Evolutionary conservation across 2,797 vertebrate genomes (phyloP), one percentile per base, ranked within the genome.

Genomic region (Lacerta bilineata): DNA sequence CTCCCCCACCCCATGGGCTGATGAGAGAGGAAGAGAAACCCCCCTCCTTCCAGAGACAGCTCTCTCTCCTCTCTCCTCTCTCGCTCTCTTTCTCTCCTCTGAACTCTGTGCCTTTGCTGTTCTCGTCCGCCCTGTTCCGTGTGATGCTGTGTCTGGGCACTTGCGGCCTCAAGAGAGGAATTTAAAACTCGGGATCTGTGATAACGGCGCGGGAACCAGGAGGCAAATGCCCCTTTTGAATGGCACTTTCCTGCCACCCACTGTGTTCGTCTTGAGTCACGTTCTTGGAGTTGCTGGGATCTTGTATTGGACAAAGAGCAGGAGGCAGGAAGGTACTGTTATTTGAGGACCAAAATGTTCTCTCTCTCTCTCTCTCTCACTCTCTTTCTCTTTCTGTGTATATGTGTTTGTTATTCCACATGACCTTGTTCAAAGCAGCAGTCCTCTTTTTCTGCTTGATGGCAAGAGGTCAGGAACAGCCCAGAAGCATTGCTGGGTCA

Each of bases 281-380:
- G 23, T 97, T 93, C 95, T 97, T 93, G 96, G 97, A 93, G 93
- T 97, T 89, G 97, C 95, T 0, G 96, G 96, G 23, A 94, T 97
- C 87, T 93, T 97, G 39, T 97, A 97, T 94, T 97, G 97, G 97
- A 93, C 95, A 84, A 96, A 93, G 88, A 93, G 91, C 88, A 93
- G 91, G 93, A 95, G 94, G 95, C 93, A 94, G 95, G 94, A 95
- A 97, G 97, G 97, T 97, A 96, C 81, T 68, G 29, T 8, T 0
- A 79, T 1, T 86, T 69, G 33, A 41, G 77, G 39, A 64, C 68
- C 55, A 39, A 50, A 66, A 20, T n/a, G 0, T 5, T 33, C 39
- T 50, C 33, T 25, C 8, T 11, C 8, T 9, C 33, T 25, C 7
- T 10, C 8, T 8, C n/a, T 25, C 7, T 10, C 8, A 5, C n/a